Base-by-base conservation (phyloP, 1,140 invertebrate species). In the Lepeophtheirus salmonis region DNA sequence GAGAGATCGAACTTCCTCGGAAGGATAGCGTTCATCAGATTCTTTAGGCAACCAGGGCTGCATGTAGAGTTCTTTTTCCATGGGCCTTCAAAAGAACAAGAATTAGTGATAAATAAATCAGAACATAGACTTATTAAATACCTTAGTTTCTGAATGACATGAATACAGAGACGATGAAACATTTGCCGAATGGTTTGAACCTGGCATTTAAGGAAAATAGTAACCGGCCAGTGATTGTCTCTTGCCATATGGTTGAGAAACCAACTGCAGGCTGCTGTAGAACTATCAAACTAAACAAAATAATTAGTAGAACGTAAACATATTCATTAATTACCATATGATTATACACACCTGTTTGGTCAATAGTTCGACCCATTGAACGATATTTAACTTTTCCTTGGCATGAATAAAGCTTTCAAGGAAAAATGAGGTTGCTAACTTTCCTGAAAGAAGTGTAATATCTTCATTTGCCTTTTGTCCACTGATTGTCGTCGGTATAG, bases 361-460 rank as follows among this genome's bases (percentile, higher is more conserved):
- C 3, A 94, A 75, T 25, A 92, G 71, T 70, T 95, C 90, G 21
- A 94, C 88, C 89, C 89, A 95, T 63, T 91, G 87, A 10, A 92
- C 83, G 85, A 94, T 91, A 0, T 88, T 94, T 10, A 89, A 89
- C 79, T 94, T 94, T 72, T 96, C 90, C 72, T 94, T 94, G 17
- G 89, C 87, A 70, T 95, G 89, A 70, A 96, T 94, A 65, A 94
- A 88, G 0, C 89, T 94, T 74, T 95, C 90, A 59, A 95, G 83
- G 64, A 95, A 90, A 72, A 96, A 96, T 0, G 87, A 88, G 0
- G 88, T 87, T 1, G 88, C 88, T 4, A 96, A 73, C 64, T 90
- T 82, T 0, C 88, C 85, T 0, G 88, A 83, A 64, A 87, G 79
- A 63, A 89, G 80, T 0, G 84, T 84, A 22, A 91, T 80, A 64